Evolutionary conservation across 2,797 vertebrate genomes (phyloP).

Genomic region (Pseudomugil tenellus): DNA sequence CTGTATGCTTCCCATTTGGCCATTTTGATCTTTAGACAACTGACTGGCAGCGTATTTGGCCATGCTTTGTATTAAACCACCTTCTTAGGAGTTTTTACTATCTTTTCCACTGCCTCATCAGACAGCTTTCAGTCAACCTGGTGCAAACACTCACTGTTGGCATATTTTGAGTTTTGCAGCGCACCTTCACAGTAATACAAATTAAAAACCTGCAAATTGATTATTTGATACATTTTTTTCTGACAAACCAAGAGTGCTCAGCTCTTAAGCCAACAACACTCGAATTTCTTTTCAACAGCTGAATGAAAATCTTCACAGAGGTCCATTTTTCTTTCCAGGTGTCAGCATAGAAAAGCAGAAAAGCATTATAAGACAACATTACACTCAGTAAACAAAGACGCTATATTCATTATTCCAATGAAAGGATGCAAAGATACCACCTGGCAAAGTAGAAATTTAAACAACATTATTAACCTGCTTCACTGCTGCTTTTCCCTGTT

Average conservation of each 20-base stretch:
- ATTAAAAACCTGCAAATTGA: too few species aligned
- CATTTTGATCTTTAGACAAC: not conserved
- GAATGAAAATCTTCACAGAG: not conserved
- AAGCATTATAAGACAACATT: constrained; percentile 53
- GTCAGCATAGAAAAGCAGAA: constrained; percentile 57
- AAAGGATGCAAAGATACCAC: constrained; percentile 42
- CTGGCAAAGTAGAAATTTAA: constrained; percentile 16
- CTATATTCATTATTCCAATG: constrained; percentile 43
- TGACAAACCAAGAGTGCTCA: not conserved
- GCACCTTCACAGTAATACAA: too few species aligned
- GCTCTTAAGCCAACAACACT: not conserved
- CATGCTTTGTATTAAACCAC: not conserved
- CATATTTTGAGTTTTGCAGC: not conserved
- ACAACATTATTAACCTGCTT: constrained; percentile 30
- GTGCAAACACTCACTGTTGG: not conserved
- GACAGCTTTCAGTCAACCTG: not conserved
- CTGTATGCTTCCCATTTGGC: too few species aligned
- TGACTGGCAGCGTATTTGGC: not conserved
- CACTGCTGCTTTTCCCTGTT: constrained; percentile 35
- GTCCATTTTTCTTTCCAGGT: constrained; percentile 8
- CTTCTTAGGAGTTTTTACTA: not conserved
- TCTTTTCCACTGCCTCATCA: not conserved
- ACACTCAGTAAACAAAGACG: constrained; percentile 42
- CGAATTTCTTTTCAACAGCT: not conserved
- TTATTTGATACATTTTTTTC: not conserved